phyloP scores from a whole-genome alignment of 2,888 invertebrate genomes.

The Xestoiulus laeticollis region DNA sequence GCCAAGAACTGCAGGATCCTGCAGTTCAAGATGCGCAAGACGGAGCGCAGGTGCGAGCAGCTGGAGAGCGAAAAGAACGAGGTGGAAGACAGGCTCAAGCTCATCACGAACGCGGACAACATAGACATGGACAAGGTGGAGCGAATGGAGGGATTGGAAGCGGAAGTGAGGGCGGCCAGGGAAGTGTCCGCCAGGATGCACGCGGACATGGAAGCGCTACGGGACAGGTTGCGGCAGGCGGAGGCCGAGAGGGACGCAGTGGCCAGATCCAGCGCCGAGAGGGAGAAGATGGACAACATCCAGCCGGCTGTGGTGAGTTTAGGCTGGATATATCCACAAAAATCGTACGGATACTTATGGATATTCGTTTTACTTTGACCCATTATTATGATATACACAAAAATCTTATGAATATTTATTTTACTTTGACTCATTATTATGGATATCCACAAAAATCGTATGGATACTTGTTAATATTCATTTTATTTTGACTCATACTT shows the following conservation, averaged over 20 bases:
- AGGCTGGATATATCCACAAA: not conserved
- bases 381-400: no score
- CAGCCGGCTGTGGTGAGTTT: not conserved
- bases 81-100: slow-evolving; percentile 64
- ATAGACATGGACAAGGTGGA: slow-evolving; percentile 56
- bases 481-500: no score
- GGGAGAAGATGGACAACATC: no score
- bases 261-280: slow-evolving; percentile 34
- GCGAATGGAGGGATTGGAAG: slow-evolving; percentile 83
- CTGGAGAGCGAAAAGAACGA: slow-evolving; percentile 85
- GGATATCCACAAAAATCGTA: no score
- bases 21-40: slow-evolving; percentile 96
- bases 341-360: no score
- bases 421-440: no score
- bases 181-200: slow-evolving; percentile 74
- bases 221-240: slow-evolving; percentile 67
- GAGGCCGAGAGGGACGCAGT: slow-evolving; percentile 55
- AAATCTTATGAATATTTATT: no score
- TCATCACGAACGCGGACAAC: slow-evolving; percentile 62
- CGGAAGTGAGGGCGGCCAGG: slow-evolving; percentile 82
- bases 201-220: slow-evolving; percentile 75
- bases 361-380: no score
- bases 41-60: slow-evolving; percentile 81
- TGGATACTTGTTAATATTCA: no score
- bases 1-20: slow-evolving; percentile 98